Conservation (phyloP, 2,888 invertebrate species). For the Phytoseiulus persimilis region DNA sequence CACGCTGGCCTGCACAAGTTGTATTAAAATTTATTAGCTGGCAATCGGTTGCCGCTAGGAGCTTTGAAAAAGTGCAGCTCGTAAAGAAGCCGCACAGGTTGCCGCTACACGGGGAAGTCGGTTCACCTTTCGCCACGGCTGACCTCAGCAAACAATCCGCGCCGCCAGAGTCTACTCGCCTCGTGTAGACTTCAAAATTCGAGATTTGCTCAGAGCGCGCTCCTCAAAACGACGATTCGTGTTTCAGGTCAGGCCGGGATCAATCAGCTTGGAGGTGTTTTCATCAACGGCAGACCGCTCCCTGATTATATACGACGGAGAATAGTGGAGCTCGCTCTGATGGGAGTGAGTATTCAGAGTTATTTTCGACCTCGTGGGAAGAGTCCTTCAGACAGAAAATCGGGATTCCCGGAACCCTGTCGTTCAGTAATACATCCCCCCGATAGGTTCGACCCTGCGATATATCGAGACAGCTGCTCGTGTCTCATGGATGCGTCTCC, state of each 20-base stretch:
- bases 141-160: not conserved
- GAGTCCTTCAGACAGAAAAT: too few species aligned
- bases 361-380: too few species aligned
- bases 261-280: conserved; percentile 91
- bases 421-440: too few species aligned
- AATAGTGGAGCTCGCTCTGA: conserved; percentile 84
- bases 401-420: too few species aligned
- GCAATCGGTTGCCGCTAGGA: conserved; percentile 16
- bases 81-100: not conserved
- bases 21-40: conserved; percentile 38
- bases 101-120: not conserved
- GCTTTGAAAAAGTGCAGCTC: not conserved
- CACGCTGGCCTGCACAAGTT: not conserved
- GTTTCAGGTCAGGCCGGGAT: conserved; percentile 83
- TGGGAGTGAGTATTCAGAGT: conserved; percentile 64
- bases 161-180: not conserved
- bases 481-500: conserved; percentile 93
- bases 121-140: not conserved
- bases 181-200: not conserved
- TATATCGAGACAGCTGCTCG: conserved; percentile 85
- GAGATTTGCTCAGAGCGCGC: not conserved
- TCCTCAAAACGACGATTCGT: not conserved
- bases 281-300: conserved; percentile 92
- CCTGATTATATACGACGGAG: conserved; percentile 85
- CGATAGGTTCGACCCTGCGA: conserved; percentile 73